Evolutionary conservation across 2,888 invertebrate genomes (phyloP), one percentile per base, ranked within the genome.

Genomic region (Pseudococcus jackbeardsleyi): DNA sequence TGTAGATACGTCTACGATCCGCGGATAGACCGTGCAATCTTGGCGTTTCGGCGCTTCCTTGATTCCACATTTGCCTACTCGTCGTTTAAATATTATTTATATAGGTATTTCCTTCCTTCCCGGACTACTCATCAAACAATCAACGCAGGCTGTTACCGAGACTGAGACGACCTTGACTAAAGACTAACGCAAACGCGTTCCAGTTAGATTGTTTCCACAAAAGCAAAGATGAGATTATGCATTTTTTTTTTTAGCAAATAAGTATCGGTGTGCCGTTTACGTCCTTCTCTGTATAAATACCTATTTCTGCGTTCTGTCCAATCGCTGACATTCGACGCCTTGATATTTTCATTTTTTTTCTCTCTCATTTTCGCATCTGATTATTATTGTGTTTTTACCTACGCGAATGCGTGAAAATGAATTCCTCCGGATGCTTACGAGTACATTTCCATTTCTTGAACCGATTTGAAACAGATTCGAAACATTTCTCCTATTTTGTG

Each of bases 141-240:
- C 26, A 77, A 17, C 77, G n/a, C n/a, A 17, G 39, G 33, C 77
- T n/a, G n/a, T n/a, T 54, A 54, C n/a, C 54, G 54, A 54, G 54
- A 54, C 54, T 4, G 17, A 54, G 77, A 77, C 77, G 77, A 77
- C 77, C 77, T 77, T 77, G 77, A 39, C 77, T 77, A 77, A 42
- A 42, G 77, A 39, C 77, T 77, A 77, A 42, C 42, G 77, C 7
- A 39, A 42, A n/a, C 15, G 33, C 8, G 42, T 77, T 33, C 77
- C 39, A 77, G 77, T 77, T 77, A 77, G 33, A 77, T 77, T 8
- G n/a, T 77, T 22, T n/a, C 12, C 68, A 68, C 22, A 22, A 19
- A 68, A 22, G 12, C 68, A 26, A 26, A 0, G 68, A 54, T n/a
- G 54, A n/a, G n/a, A 54, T 15, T 12, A 50, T 50, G 48, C 48